phyloP scores from a whole-genome alignment of 1,140 invertebrate species.

The Bathynomus jamesi region DNA sequence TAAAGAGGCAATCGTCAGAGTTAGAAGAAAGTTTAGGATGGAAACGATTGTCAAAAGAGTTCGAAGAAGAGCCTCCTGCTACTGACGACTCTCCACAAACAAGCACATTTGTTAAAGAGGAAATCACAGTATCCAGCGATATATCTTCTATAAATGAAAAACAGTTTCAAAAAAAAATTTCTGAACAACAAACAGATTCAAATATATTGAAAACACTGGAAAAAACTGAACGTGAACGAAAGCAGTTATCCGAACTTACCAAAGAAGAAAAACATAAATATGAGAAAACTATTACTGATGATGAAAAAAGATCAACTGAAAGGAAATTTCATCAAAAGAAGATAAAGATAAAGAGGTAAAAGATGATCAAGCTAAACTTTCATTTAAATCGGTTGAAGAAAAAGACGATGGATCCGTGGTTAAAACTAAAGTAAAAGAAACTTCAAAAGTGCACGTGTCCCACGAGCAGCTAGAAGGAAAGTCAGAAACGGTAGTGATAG shows the following conservation, averaged over 20 bases:
- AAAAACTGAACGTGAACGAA: slow-evolving; percentile 15
- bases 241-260: slow-evolving; percentile 14
- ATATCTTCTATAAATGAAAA: slow-evolving; percentile 12
- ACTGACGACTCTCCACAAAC: slow-evolving; percentile 13
- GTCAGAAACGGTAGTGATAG: slow-evolving; percentile 4
- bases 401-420: slow-evolving; percentile 17
- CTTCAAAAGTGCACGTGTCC: slow-evolving; percentile 8
- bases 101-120: slow-evolving; percentile 13
- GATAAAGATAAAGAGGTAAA: slow-evolving; percentile 20
- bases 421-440: slow-evolving; percentile 21
- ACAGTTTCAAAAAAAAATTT: slow-evolving; percentile 9
- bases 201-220: neutral
- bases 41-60: slow-evolving; percentile 28
- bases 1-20: slow-evolving; percentile 34
- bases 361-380: neutral
- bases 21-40: slow-evolving; percentile 26
- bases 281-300: slow-evolving; percentile 6
- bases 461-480: slow-evolving; percentile 23
- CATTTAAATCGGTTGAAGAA: slow-evolving; percentile 10
- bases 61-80: slow-evolving; percentile 20
- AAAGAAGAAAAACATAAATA: slow-evolving; percentile 18
- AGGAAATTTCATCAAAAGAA: neutral
- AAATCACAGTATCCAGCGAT: slow-evolving; percentile 8
- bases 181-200: slow-evolving; percentile 11
- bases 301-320: neutral